These are phyloP conservation scores for Trichonephila inaurata DNA, from an alignment of 1,140 invertebrate species.

Conservation along the genomic window DNA sequence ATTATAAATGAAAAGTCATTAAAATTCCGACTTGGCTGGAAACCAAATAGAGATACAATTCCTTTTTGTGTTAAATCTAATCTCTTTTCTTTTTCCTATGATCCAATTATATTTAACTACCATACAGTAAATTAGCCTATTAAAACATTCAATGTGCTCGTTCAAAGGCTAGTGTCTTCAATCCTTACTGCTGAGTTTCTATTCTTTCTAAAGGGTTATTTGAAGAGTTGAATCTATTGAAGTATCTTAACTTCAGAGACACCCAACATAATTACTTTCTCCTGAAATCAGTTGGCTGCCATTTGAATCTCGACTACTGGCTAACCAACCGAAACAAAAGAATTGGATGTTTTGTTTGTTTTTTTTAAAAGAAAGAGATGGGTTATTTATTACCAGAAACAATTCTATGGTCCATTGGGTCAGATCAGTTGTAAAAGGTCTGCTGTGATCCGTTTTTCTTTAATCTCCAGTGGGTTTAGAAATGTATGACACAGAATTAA, in stretches of 20 bases:
- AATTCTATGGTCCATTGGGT: constrained; percentile 34
- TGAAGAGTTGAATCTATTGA: background rate
- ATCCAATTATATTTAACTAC: background rate
- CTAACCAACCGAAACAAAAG: constrained; percentile 35
- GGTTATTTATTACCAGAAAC: constrained; percentile 58
- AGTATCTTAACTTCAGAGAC: background rate
- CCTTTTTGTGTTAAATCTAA: background rate
- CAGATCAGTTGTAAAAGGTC: constrained; percentile 15
- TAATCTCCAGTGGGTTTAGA: background rate
- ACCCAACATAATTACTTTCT: constrained; percentile 10
- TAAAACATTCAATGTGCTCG: background rate
- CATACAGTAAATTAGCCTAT: constrained; percentile 10
- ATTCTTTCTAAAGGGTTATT: constrained; percentile 10
- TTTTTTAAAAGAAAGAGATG: background rate
- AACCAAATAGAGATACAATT: background rate
- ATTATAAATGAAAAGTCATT: background rate
- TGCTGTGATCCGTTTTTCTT: background rate
- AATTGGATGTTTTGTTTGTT: constrained; percentile 36
- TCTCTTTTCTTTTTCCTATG: background rate
- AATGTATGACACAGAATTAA: background rate
- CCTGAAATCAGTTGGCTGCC: background rate
- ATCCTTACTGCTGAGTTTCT: background rate
- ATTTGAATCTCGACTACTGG: constrained; percentile 25
- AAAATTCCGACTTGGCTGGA: background rate
- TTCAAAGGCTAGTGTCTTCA: background rate